phyloP scores from a whole-genome alignment of 2,888 invertebrate genomes.

The Stenurella melanura region DNA sequence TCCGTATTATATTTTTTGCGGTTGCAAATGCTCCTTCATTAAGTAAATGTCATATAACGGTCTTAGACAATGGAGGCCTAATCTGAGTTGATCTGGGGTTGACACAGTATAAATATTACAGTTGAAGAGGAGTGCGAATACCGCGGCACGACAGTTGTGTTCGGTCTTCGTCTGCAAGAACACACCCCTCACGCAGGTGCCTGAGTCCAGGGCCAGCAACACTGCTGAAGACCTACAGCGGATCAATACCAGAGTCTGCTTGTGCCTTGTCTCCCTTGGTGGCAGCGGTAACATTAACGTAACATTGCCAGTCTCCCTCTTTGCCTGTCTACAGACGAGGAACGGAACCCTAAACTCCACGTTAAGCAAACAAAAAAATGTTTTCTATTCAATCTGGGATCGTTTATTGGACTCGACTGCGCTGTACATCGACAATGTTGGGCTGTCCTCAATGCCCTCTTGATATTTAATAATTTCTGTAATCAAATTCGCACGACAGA shows the following conservation, averaged over 20 bases:
- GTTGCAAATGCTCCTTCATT: background rate
- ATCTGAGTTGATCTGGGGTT: constrained; percentile 14
- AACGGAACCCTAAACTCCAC: constrained; percentile 8
- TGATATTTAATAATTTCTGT: background rate
- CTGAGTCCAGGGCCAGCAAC: constrained; percentile 46
- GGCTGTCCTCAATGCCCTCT: background rate
- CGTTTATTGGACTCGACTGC: background rate
- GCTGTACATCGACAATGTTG: background rate
- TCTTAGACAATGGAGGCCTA: constrained; percentile 8
- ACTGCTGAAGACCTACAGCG: constrained; percentile 49
- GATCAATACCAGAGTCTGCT: constrained; percentile 56
- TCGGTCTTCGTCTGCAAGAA: constrained; percentile 46
- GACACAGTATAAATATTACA: constrained; percentile 45
- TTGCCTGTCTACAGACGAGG: constrained; percentile 14
- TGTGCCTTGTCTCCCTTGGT: constrained; percentile 46
- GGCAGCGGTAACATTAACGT: constrained; percentile 8
- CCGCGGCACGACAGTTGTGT: constrained; percentile 8
- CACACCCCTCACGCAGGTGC: constrained; percentile 49
- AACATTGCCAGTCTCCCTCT: constrained; percentile 22
- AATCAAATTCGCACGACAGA: background rate
- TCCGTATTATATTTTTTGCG: background rate
- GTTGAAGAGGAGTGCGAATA: constrained; percentile 41
- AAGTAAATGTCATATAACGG: background rate
- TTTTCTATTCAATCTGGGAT: constrained; percentile 3
- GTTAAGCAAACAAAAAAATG: background rate